A percentile compares a stretch with the other conserved stretches of the same genome.
Evolutionary conservation across 1,140 invertebrate genomes (phyloP).

Genomic region (Bombus pascuorum): DNA sequence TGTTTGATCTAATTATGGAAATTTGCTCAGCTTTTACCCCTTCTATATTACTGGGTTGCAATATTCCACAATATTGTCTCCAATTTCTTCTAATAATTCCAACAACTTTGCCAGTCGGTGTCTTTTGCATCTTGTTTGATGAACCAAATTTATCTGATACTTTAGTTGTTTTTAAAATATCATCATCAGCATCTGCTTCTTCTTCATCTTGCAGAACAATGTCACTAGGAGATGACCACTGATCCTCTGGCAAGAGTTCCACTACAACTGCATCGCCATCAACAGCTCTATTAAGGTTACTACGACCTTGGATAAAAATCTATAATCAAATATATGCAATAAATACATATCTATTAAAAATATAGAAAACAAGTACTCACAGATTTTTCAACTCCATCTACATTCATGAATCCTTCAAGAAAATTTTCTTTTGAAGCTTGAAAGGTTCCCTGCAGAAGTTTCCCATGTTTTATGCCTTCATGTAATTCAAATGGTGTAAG

Average conservation of each 20-base stretch:
- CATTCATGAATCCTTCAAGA: constrained; percentile 94
- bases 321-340: constrained; percentile 75
- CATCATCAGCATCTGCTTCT: constrained; percentile 77
- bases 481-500: constrained; percentile 90
- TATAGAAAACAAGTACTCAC: constrained; percentile 80
- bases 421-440: constrained; percentile 95
- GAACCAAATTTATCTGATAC: constrained; percentile 76
- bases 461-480: constrained; percentile 90
- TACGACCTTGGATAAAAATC: constrained; percentile 95
- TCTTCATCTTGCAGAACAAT: constrained; percentile 93
- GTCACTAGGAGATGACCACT: constrained; percentile 95
- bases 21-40: constrained; percentile 81
- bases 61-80: constrained; percentile 97
- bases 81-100: constrained; percentile 98
- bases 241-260: constrained; percentile 92
- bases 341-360: constrained; percentile 29
- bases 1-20: background rate
- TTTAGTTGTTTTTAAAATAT: constrained; percentile 84
- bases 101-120: constrained; percentile 94
- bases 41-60: constrained; percentile 90
- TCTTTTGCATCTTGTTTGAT: constrained; percentile 80
- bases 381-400: constrained; percentile 89
- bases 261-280: constrained; percentile 97
- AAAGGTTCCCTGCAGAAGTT: constrained; percentile 92
- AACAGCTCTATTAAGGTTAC: constrained; percentile 96